Base-by-base conservation (phyloP, 2,113 vertebrate genomes). In the Myotis davidii region DNA sequence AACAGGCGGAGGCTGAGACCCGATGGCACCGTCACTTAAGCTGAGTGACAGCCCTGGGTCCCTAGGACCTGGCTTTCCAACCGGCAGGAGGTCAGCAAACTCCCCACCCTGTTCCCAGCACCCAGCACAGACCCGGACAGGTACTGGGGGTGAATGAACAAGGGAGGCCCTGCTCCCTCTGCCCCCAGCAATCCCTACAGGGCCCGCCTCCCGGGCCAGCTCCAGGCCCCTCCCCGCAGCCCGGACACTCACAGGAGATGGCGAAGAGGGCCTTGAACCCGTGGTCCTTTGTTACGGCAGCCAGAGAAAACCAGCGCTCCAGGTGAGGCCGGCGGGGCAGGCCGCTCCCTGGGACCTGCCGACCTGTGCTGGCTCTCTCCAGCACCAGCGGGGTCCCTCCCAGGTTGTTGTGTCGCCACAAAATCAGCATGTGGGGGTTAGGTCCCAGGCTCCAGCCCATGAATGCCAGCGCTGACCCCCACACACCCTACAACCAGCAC, bases 221-320 rank as follows among this genome's bases (percentile, higher is more conserved):
- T 14, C 56, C 6, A 2, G 27, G 39, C 29, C 65, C 21, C 1
- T 4, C 34, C 88, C 4, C 0, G 48, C 42, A 5, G 34, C 37
- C 12, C 0, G 42, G 56, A 65, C 54, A 99, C 99, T 99, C 96
- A 99, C 99, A 99, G 72, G 99, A 99, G 54, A 99, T 98, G 2
- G 99, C 99, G 3, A 99, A 99, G 56, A 99, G 99, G 1, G 99
- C 98, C 97, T 99, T 99, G 77, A 99, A 12, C 2, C n/a, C 6
- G 50, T 0, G 29, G 29, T 23, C 50, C 39, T 72, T 18, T 16
- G 50, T 17, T 50, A 50, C 1, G 50, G 50, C 50, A 50, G 50
- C 50, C 50, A 50, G 50, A 18, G 45, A 4, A 17, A 3, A 39
- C 14, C 0, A 25, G 7, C 2, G 48, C 2, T 25, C 25, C 50